Conservation (phyloP, 1,140 invertebrate genomes). For the Melanaphis sacchari region DNA sequence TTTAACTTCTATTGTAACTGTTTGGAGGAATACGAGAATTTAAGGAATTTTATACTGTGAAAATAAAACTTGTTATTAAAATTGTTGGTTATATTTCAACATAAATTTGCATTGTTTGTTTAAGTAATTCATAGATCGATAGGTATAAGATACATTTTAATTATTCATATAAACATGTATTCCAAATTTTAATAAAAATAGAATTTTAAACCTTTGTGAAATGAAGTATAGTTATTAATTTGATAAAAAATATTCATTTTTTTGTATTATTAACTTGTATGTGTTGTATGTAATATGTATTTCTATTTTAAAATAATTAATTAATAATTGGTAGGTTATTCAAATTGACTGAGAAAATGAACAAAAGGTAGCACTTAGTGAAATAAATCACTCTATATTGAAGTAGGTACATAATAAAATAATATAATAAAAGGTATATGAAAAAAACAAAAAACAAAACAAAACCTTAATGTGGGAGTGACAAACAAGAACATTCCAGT, state of each 20-base stretch:
- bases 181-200: neutral
- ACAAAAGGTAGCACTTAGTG: neutral
- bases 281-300: neutral
- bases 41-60: neutral
- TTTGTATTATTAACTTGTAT: neutral
- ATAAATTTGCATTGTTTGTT: neutral
- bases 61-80: neutral
- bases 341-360: neutral
- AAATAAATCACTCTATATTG: neutral
- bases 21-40: neutral
- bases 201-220: neutral
- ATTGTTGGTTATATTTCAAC: neutral
- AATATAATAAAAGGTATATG: neutral
- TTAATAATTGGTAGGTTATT: neutral
- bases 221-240: neutral
- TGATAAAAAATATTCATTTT: neutral
- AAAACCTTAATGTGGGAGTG: slow-evolving; percentile 56
- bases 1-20: neutral
- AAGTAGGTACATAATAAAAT: neutral
- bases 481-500: slow-evolving; percentile 63
- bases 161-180: neutral
- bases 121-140: neutral
- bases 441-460: slow-evolving; percentile 45
- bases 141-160: neutral
- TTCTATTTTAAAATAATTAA: neutral